These are phyloP conservation scores for Dissostichus mawsoni DNA, from an alignment of 2,113 vertebrate species.

Conservation along the genomic window DNA sequence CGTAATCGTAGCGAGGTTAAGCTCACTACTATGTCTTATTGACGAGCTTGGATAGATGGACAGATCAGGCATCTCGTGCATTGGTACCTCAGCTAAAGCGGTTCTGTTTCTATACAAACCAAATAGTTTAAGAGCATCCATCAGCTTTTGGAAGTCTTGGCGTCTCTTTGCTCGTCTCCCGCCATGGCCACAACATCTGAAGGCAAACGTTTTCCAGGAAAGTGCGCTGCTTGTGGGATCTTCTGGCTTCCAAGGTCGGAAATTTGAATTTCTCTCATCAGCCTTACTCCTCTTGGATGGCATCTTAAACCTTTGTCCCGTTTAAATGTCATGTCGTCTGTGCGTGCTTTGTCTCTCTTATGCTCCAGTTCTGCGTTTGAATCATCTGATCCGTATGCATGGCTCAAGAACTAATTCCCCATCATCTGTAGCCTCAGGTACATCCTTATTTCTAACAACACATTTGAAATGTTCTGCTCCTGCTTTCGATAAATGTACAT, in stretches of 20 bases:
- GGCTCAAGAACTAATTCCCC: background rate
- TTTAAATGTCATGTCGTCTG: background rate
- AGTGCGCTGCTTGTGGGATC: background rate
- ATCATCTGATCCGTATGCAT: background rate
- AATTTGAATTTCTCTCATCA: background rate
- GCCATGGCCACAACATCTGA: background rate
- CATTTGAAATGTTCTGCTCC: background rate
- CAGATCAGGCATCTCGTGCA: background rate
- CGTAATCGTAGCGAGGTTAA: background rate
- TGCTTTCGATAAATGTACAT: background rate
- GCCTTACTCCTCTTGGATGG: background rate
- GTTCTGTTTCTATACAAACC: background rate
- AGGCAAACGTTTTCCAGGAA: background rate
- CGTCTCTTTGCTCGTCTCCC: background rate
- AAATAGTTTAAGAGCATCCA: background rate
- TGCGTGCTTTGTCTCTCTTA: background rate
- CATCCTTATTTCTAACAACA: background rate
- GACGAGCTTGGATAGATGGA: too few relatives aligned
- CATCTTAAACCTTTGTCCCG: background rate
- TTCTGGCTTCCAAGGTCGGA: background rate
- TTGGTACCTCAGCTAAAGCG: background rate
- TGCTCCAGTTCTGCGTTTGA: background rate
- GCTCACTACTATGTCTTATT: background rate
- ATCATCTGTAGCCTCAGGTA: background rate
- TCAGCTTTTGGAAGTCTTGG: background rate